These are phyloP conservation scores for Hydrophis major DNA, from an alignment of 2,797 vertebrate genomes.

Conservation along the genomic window DNA sequence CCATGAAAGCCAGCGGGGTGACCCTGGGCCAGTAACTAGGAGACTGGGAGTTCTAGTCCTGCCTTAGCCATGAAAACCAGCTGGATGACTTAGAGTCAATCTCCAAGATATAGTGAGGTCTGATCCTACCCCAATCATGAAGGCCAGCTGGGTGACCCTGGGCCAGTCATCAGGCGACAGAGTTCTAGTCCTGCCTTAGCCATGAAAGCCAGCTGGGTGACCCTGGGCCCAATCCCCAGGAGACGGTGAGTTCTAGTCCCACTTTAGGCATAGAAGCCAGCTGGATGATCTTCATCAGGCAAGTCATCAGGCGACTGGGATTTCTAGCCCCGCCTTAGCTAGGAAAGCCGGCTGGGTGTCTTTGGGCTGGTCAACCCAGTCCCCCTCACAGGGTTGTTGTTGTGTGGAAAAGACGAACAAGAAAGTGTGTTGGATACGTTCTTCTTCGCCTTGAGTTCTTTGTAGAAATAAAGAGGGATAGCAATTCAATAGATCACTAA, in stretches of 20 bases:
- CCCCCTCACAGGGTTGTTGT: background rate
- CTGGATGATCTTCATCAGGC: background rate
- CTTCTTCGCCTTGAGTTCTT: background rate
- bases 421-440: background rate
- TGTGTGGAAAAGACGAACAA: background rate
- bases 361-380: background rate
- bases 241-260: background rate
- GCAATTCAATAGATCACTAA: background rate
- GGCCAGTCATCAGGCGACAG: accelerated
- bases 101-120: accelerated
- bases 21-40: background rate
- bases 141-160: background rate
- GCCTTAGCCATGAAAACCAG: background rate
- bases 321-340: background rate
- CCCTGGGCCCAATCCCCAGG: background rate
- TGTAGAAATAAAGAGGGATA: background rate
- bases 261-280: background rate
- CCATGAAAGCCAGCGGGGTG: background rate
- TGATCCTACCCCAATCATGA: background rate
- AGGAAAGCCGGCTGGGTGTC: background rate
- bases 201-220: background rate
- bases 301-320: background rate
- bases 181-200: background rate
- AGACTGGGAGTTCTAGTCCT: background rate
- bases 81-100: background rate